Evolutionary conservation across 2,113 vertebrate genomes (phyloP).

Genomic region (Aphelocoma coerulescens): DNA sequence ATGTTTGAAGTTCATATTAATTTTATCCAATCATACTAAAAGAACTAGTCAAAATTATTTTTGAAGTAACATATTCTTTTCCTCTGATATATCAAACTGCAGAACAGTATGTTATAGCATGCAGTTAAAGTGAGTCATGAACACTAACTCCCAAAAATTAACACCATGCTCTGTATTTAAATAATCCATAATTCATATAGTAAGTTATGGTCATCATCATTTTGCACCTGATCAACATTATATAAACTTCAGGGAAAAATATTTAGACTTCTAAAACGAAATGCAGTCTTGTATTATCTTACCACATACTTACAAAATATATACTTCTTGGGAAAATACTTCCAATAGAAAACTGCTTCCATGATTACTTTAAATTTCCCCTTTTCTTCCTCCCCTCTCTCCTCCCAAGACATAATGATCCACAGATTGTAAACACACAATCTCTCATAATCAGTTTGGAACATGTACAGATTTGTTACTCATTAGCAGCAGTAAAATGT

Average conservation of each 20-base stretch:
- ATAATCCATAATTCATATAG: background rate
- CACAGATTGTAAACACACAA: background rate
- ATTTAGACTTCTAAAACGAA: background rate
- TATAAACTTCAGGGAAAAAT: background rate
- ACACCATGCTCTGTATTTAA: background rate
- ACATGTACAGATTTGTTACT: background rate
- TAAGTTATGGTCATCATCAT: background rate
- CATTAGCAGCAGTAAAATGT: constrained; percentile 16
- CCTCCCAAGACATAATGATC: background rate
- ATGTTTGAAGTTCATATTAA: background rate
- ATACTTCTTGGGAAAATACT: background rate
- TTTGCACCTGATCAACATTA: background rate
- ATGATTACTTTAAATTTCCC: background rate
- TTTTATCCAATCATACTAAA: background rate
- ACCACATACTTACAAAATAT: background rate
- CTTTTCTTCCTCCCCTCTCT: background rate
- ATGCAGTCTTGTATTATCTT: background rate
- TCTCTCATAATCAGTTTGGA: constrained; percentile 11
- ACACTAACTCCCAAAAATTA: background rate
- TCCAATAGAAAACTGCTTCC: background rate
- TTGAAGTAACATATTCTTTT: background rate
- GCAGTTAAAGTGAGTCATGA: background rate
- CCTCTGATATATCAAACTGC: background rate
- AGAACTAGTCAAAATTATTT: background rate
- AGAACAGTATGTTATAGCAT: background rate